Evolutionary conservation across 2,113 vertebrate genomes (phyloP), one percentile per base, ranked within the genome.

Genomic region (Mirounga angustirostris): DNA sequence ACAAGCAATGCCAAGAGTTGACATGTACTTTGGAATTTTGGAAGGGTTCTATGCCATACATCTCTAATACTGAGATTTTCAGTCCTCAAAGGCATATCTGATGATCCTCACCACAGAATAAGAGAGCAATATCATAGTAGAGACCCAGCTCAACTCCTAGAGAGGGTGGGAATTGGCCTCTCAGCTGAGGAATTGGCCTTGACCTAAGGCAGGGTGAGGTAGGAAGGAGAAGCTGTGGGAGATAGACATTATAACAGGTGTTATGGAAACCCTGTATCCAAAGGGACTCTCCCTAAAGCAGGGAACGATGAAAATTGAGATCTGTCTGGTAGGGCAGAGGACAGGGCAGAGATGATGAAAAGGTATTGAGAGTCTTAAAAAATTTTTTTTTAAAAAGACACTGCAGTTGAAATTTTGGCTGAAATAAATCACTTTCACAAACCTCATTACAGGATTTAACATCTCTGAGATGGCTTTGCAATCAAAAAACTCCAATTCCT

Each of bases 11-110:
- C 18, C 43, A 52, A 54, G 43, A 61, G 3, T 21, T 63, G 43
- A 73, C 12, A 22, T 0, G 0, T 28, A 12, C 7, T 5, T 56
- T 4, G 74, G n/a, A 18, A 69, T 91, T 67, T 76, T 2, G 40
- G 76, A 26, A 86, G 15, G 7, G 2, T 28, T 26, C 3, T 12
- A 2, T 26, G 36, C 30, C 19, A 4, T 52, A 0, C 26, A 3
- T 76, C 30, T 84, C 58, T 36, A 46, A 26, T 56, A 52, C 14
- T 63, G 61, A 86, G 28, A 12, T 59, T 52, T 81, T 71, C 2
- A 4, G 30, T 36, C 33, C 33, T 59, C 16, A 18, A 2, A 61
- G 19, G 58, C 21, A 1, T 10, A 22, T 28, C 13, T 69, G 6
- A 28, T 59, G 40, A 76, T 52, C n/a, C 26, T 52, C 28, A 56